Base-by-base conservation (phyloP, 1,140 invertebrate genomes). In the Drosophila grimshawi region DNA sequence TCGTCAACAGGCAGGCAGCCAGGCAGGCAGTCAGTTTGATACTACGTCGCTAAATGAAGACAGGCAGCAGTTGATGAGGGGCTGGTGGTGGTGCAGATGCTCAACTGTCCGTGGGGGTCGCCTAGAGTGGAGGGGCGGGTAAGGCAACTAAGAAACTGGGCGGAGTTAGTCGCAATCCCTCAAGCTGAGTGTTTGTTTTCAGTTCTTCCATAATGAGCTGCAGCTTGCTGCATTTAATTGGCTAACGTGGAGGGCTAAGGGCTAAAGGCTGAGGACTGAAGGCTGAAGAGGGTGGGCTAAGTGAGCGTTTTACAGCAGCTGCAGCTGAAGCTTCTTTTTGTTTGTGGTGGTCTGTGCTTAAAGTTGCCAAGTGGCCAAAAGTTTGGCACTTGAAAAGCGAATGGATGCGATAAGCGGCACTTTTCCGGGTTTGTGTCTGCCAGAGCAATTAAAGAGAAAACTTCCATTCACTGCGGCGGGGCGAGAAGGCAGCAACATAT, bases 171-270 rank as follows among this genome's bases (percentile, higher is more conserved):
- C 4, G 41, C 49, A 76, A 43, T 71, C 62, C 49, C 63, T 57
- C 66, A 75, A 81, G 82, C 29, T 29, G 43, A 52, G 51, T 60
- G 66, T 62, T 80, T 46, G 48, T 52, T 33, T 49, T 55, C 6
- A 35, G 41, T 30, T 33, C 41, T 6, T 35, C 41, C 45, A 63
- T 85, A 86, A 86, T 86, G 79, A 86, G 83, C 83, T 86, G 64
- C 78, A 82, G 52, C 78, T 77, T 67, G 76, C 79, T 88, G 83
- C 64, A 75, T 81, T 86, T 86, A 88, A 86, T 86, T 86, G 76
- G 57, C 64, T 41, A 35, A 30, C 35, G 43, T 33, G 46, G 60
- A 2, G 4, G 51, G n/a, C 11, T 49, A 59, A 59, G 64, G 33
- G 5, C 19, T 4, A 5, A 6, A 10, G 49, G 30, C 0, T 60